Conservation (phyloP, 92 coral and sea anemone genomes). For the Actinernus sp. region DNA sequence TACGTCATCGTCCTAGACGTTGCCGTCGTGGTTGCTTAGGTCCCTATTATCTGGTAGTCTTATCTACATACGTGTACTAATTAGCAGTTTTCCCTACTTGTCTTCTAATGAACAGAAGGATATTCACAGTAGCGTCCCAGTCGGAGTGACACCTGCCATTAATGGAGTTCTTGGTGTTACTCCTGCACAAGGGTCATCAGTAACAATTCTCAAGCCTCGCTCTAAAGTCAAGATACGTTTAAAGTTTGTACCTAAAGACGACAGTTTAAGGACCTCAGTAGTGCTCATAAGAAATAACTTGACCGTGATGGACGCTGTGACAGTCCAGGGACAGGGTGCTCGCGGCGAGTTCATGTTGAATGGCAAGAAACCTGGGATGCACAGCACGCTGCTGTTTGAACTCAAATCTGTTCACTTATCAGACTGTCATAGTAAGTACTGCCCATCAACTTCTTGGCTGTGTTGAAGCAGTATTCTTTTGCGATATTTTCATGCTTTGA, state of each 20-base stretch:
- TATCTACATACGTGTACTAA: too few relatives aligned
- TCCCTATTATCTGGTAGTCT: too few relatives aligned
- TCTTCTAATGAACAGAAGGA: conserved; percentile 6
- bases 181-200: conserved; percentile 67
- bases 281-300: conserved; percentile 91
- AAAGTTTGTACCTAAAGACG: conserved; percentile 89
- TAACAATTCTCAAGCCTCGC: conserved; percentile 85
- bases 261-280: conserved; percentile 80
- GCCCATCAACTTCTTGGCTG: too few relatives aligned
- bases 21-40: too few relatives aligned
- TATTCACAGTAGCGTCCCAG: conserved; percentile 13
- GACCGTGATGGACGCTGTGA: conserved; percentile 89
- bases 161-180: conserved; percentile 59
- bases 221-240: conserved; percentile 77
- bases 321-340: conserved; percentile 96
- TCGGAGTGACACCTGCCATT: conserved; percentile 45
- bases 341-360: conserved; percentile 91
- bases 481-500: too few relatives aligned
- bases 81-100: too few relatives aligned
- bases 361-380: conserved; percentile 91
- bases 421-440: conserved; percentile 94
- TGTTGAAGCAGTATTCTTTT: too few relatives aligned
- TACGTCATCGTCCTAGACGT: too few relatives aligned
- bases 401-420: conserved; percentile 80
- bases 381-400: conserved; percentile 89